Conservation (phyloP, 2,888 invertebrate species). For the Agonopterix alstromeriana region DNA sequence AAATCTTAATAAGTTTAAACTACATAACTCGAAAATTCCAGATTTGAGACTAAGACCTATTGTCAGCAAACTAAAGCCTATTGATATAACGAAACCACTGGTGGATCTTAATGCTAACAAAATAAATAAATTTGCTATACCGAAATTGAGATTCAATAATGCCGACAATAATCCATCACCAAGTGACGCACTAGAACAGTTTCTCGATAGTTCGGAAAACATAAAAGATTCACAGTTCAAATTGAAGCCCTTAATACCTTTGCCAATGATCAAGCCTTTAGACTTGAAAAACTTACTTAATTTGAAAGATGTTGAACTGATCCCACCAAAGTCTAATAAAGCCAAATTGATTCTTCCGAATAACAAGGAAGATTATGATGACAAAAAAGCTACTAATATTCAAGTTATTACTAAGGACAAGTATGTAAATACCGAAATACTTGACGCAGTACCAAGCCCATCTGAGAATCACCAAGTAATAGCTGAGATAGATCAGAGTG, state of each 20-base stretch:
- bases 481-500: background rate
- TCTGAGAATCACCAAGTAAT: slow-evolving; percentile 8
- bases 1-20: background rate
- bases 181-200: too few relatives aligned
- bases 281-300: slow-evolving; percentile 34
- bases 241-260: too few relatives aligned
- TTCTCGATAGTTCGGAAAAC: too few relatives aligned
- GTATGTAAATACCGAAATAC: slow-evolving; percentile 13
- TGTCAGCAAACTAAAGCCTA: too few relatives aligned
- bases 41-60: too few relatives aligned
- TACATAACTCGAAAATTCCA: too few relatives aligned
- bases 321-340: slow-evolving; percentile 13
- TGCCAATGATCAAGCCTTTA: slow-evolving; percentile 11
- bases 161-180: too few relatives aligned
- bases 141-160: too few relatives aligned
- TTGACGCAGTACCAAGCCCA: slow-evolving; percentile 18
- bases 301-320: slow-evolving; percentile 37
- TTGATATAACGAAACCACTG: too few relatives aligned
- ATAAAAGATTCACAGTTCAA: too few relatives aligned
- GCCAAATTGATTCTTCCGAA: background rate
- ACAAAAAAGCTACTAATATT: background rate
- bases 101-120: too few relatives aligned
- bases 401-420: background rate
- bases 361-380: background rate
- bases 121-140: too few relatives aligned